Percentiles rank a stretch among this genome's conserved stretches.
These are phyloP conservation scores for Pygocentrus nattereri DNA, from an alignment of 2,797 vertebrate genomes.

Conservation along the genomic window DNA sequence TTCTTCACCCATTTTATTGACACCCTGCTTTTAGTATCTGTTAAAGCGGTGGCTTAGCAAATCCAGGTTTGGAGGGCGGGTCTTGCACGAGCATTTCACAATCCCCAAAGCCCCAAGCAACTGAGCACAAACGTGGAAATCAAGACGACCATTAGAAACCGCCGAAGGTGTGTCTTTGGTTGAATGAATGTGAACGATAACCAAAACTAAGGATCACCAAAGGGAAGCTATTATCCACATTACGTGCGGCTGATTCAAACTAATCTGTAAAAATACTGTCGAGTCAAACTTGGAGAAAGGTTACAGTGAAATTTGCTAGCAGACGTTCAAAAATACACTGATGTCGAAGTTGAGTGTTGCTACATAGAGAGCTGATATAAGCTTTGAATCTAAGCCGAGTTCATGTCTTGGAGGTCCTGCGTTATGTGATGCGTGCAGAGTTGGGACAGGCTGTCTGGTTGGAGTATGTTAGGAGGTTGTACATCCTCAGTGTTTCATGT, in stretches of 20 bases:
- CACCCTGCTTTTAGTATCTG: conserved; percentile 45
- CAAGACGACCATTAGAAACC: background rate
- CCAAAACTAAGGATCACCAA: conserved; percentile 54
- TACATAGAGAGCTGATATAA: conserved; percentile 10
- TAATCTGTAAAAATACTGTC: background rate
- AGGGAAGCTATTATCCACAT: conserved; percentile 36
- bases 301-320: conserved; percentile 2
- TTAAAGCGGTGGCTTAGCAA: conserved; percentile 1
- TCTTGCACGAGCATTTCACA: background rate
- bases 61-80: background rate
- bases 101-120: background rate
- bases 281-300: conserved; percentile 19
- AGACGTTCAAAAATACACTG: background rate
- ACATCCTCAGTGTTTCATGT: conserved; percentile 75
- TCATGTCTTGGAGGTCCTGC: conserved; percentile 6
- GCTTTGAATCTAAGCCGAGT: conserved; percentile 8
- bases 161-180: background rate
- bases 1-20: conserved; percentile 59
- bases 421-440: background rate
- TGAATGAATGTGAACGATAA: conserved; percentile 40
- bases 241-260: background rate
- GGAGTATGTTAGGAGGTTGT: background rate
- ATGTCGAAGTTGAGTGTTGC: background rate
- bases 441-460: background rate
- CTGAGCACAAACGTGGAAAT: background rate